Percentiles rank a stretch among this genome's conserved stretches.
These are phyloP conservation scores for Lytechinus pictus DNA, from an alignment of 35 echinoderm and acorn worm species.

Conservation along the genomic window DNA sequence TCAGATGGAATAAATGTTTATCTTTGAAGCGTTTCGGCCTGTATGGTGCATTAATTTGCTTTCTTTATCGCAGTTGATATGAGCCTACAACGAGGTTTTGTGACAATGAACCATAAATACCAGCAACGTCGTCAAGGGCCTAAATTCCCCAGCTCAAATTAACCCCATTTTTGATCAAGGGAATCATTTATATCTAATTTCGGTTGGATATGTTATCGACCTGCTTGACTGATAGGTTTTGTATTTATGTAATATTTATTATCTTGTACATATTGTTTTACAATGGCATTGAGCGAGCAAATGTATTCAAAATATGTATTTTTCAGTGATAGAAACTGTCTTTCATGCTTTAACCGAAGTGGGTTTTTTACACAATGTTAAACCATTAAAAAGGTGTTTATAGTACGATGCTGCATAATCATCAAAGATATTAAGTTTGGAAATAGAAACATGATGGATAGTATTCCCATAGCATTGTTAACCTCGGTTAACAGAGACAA, in stretches of 20 bases:
- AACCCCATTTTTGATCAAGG: too few species aligned
- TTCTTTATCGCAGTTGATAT: too few species aligned
- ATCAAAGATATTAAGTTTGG: neutral
- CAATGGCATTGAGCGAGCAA: neutral
- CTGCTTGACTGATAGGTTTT: neutral
- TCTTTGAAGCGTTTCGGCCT: too few species aligned
- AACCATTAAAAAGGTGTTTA: neutral
- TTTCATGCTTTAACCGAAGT: neutral
- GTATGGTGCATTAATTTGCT: too few species aligned
- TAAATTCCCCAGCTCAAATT: too few species aligned
- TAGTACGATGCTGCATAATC: neutral
- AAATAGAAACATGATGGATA: neutral
- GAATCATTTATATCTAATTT: too few species aligned
- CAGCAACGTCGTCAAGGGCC: too few species aligned
- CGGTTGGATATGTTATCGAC: neutral
- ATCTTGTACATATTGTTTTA: neutral
- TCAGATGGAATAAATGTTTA: too few species aligned
- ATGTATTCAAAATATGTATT: neutral
- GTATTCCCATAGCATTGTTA: too few species aligned
- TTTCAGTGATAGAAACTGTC: neutral
- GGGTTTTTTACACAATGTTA: neutral
- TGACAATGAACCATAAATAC: too few species aligned
- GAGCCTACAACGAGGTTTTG: too few species aligned
- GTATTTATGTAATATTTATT: conserved; percentile 9
- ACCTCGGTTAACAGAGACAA: too few species aligned